Percentiles rank a stretch among this genome's conserved stretches.
Evolutionary conservation across 2,113 vertebrate genomes (phyloP).

Genomic region (Phylloscopus trochilus): DNA sequence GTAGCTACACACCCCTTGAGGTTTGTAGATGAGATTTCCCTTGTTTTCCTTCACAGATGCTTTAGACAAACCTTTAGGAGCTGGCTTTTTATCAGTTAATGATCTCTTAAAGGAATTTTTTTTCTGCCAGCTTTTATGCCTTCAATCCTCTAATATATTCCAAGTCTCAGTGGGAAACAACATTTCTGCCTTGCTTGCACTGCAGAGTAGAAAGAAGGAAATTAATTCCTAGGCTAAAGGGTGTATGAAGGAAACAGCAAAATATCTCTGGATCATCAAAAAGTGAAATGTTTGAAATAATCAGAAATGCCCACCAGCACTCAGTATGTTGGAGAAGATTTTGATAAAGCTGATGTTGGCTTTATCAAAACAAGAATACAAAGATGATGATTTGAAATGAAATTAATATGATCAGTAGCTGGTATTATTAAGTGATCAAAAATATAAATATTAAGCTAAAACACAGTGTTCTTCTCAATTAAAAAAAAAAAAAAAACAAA

Average conservation of each 20-base stretch:
- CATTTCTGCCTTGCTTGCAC: background rate
- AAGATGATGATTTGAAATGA: background rate
- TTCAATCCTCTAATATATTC: background rate
- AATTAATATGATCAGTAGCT: background rate
- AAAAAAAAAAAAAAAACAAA: background rate
- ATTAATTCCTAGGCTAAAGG: background rate
- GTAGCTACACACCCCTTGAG: background rate
- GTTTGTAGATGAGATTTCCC: background rate
- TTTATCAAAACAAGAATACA: background rate
- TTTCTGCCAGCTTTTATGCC: background rate
- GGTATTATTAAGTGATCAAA: background rate
- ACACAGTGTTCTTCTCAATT: background rate
- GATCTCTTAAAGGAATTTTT: background rate
- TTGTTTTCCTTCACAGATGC: background rate
- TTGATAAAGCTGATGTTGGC: background rate
- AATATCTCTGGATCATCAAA: background rate
- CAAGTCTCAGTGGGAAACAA: background rate
- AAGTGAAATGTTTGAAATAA: conserved; percentile 7
- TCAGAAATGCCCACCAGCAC: background rate
- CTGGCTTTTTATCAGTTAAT: background rate
- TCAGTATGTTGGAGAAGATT: background rate
- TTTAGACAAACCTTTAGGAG: background rate
- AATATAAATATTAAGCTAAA: background rate
- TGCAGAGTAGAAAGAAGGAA: background rate
- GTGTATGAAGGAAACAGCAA: background rate